Percentiles rank a stretch among this genome's conserved stretches.
Evolutionary conservation across 64 coral and sea anemone species (phyloP).

Genomic region (Montipora foliosa): DNA sequence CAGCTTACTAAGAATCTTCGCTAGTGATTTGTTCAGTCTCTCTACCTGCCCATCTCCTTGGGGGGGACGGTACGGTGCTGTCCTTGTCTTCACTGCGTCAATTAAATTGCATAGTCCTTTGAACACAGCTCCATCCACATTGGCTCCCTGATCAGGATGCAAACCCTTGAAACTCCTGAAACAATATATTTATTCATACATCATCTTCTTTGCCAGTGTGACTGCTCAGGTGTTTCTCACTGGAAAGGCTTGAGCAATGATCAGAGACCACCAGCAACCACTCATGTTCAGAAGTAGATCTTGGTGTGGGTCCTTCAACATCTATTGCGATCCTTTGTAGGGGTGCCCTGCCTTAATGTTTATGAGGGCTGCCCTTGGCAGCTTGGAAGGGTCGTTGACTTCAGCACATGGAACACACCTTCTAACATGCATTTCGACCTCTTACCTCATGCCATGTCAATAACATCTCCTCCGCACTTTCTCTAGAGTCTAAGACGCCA

Average conservation of each 20-base stretch:
- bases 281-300: conserved; percentile 9
- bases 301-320: conserved; percentile 28
- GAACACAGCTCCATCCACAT: not conserved
- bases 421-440: conserved; percentile 35
- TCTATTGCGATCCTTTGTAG: conserved; percentile 53
- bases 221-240: too few species aligned
- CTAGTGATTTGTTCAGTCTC: conserved; percentile 28
- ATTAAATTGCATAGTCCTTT: conserved; percentile 13
- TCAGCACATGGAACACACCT: not conserved
- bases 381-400: too few species aligned
- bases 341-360: conserved; percentile 55
- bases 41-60: not conserved
- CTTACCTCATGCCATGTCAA: conserved; percentile 9
- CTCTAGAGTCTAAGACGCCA: not conserved
- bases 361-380: conserved; percentile 4
- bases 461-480: conserved; percentile 34
- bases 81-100: not conserved
- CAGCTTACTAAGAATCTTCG: too few species aligned
- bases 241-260: conserved; percentile 28
- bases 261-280: conserved; percentile 51
- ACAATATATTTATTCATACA: conserved; percentile 28
- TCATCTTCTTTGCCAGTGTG: not conserved
- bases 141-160: not conserved
- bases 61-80: not conserved
- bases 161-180: conserved; percentile 12